A percentile compares a stretch with the other conserved stretches of the same genome.
These are phyloP conservation scores for Bombus impatiens DNA, from an alignment of 1,140 invertebrate species.

Conservation along the genomic window DNA sequence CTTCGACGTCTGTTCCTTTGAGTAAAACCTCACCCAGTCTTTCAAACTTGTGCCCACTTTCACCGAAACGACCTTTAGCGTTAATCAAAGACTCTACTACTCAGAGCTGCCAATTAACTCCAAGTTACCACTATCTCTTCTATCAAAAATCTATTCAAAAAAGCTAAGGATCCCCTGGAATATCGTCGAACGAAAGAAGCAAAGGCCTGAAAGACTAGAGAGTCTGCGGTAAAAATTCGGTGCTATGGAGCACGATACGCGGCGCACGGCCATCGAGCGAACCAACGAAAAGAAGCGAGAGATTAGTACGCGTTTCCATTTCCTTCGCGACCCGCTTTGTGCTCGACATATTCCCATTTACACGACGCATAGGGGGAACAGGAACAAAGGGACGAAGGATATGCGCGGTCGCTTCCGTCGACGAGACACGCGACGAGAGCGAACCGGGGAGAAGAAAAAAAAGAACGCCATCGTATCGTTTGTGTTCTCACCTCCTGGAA, in stretches of 20 bases:
- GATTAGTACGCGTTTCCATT: slow-evolving; percentile 42
- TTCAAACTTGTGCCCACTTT: neutral
- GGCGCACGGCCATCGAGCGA: neutral
- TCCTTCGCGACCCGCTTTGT: slow-evolving; percentile 33
- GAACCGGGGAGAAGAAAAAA: no score
- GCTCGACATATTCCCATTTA: slow-evolving; percentile 1
- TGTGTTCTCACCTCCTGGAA: slow-evolving; percentile 93
- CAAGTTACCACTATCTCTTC: neutral
- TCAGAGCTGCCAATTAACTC: neutral
- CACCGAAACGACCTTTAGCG: neutral
- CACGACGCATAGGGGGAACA: neutral
- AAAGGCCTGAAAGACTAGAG: neutral
- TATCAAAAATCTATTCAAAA: neutral
- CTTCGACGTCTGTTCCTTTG: neutral
- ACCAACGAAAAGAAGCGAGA: slow-evolving; percentile 36
- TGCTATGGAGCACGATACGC: neutral
- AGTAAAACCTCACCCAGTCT: neutral
- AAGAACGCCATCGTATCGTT: neutral
- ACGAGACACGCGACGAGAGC: neutral
- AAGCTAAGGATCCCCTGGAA: neutral
- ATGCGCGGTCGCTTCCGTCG: neutral
- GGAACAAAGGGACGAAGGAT: slow-evolving; percentile 25
- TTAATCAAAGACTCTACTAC: neutral
- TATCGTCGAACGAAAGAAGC: neutral
- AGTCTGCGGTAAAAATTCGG: neutral